Evolutionary conservation across 2,113 vertebrate species (phyloP), one percentile per base, ranked within the genome.

Genomic region (Lophius piscatorius): DNA sequence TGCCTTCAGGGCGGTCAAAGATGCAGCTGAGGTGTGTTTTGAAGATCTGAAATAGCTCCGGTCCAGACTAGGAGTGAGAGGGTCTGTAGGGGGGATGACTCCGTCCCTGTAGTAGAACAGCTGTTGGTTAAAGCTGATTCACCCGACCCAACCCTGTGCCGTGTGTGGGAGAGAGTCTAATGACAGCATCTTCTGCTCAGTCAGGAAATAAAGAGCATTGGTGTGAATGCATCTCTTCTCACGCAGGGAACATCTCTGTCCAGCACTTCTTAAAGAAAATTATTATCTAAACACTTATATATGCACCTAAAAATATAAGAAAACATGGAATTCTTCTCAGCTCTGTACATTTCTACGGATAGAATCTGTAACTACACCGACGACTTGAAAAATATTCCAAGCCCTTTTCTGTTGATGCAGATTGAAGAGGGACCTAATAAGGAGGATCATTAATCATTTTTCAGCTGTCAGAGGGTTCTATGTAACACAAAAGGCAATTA

Each of bases 41-140:
- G 39, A 67, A 60, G 71, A 49, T 63, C 57, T 49, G 12, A 78
- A 80, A 70, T 76, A 74, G 74, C 56, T n/a, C 23, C 3, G 48
- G 52, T 58, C 69, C 74, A 82, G 79, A 70, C 79, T 47, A 22
- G 42, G 57, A 62, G 56, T 44, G 66, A 78, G 71, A 13, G 58
- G 47, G 46, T 14, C 35, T 48, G 38, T 49, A 9, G 45, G 54
- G 62, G 45, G 18, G 54, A 61, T 50, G n/a, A n/a, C n/a, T n/a
- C n/a, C n/a, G n/a, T n/a, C n/a, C n/a, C 38, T 57, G 69, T 47
- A 65, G 71, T 52, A 5, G 34, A 29, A 62, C 66, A 73, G 74
- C 62, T 70, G 66, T 79, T 79, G 74, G 67, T 54, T 70, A 75
- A 82, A 78, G 66, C 65, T 81, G 76, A 85, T 69, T 84, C 76